Conservation (phyloP, 2,113 vertebrate species). For the Anarrhichthys ocellatus region DNA sequence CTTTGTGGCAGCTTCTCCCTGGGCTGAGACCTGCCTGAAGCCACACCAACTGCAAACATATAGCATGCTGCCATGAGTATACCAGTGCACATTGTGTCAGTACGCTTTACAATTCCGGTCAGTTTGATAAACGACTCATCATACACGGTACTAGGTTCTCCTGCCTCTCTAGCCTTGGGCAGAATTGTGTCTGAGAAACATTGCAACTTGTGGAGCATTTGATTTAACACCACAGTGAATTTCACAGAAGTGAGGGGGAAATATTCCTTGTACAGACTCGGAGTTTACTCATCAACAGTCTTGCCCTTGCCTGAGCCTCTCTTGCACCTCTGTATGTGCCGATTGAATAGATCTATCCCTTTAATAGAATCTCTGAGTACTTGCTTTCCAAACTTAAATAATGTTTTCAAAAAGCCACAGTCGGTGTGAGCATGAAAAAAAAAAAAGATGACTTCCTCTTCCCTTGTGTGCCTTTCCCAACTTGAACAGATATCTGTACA, state of each 20-base stretch:
- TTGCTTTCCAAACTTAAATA: slow-evolving; percentile 17
- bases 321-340: slow-evolving; percentile 32
- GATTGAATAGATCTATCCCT: slow-evolving; percentile 51
- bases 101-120: slow-evolving; percentile 43
- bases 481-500: slow-evolving; percentile 33
- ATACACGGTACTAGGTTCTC: not conserved
- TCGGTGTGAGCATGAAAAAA: slow-evolving; percentile 22
- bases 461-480: slow-evolving; percentile 71
- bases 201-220: slow-evolving; percentile 30
- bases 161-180: slow-evolving; percentile 20
- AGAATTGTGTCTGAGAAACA: slow-evolving; percentile 14
- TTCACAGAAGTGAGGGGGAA: slow-evolving; percentile 25
- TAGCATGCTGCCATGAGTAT: slow-evolving; percentile 53
- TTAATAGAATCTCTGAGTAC: slow-evolving; percentile 48
- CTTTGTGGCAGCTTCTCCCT: slow-evolving; percentile 37
- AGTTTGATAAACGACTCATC: slow-evolving; percentile 19
- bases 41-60: slow-evolving; percentile 32
- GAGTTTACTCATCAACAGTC: slow-evolving; percentile 31
- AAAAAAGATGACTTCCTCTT: slow-evolving; percentile 27
- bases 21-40: slow-evolving; percentile 18
- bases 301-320: slow-evolving; percentile 20
- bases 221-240: slow-evolving; percentile 32
- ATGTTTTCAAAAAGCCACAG: slow-evolving; percentile 30
- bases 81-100: slow-evolving; percentile 48
- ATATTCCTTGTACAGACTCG: slow-evolving; percentile 43